Evolutionary conservation across 2,113 vertebrate genomes (phyloP).

Genomic region (Rhea pennata): DNA sequence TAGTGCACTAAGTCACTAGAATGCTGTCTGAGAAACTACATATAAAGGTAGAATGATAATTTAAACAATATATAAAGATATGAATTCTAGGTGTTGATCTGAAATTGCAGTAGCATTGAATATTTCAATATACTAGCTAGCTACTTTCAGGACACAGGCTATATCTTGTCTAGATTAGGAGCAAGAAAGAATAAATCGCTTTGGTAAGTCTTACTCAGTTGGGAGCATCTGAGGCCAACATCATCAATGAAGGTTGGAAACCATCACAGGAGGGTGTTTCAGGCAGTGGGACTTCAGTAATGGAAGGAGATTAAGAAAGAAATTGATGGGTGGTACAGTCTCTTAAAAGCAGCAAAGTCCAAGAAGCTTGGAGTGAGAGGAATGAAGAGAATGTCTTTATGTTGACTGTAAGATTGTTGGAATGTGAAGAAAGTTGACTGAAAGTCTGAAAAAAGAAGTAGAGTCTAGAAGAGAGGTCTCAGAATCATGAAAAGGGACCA

Average conservation of each 20-base stretch:
- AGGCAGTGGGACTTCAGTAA: neutral
- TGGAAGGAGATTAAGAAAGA: neutral
- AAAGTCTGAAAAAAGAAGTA: neutral
- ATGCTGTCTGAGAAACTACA: neutral
- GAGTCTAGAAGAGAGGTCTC: neutral
- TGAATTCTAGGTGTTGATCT: neutral
- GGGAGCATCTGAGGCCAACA: neutral
- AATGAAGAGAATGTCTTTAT: neutral
- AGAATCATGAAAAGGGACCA: neutral
- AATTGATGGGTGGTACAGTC: neutral
- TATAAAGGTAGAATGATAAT: neutral
- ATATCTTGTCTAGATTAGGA: neutral
- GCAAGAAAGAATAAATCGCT: neutral
- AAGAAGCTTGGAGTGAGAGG: neutral
- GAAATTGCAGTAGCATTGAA: neutral
- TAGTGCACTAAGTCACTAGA: neutral
- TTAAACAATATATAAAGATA: neutral
- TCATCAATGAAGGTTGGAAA: neutral
- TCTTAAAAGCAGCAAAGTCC: neutral
- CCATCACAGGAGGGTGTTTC: rapidly evolving
- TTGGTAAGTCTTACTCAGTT: neutral
- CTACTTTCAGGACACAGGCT: neutral
- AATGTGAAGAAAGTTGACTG: neutral
- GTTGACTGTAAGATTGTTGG: neutral
- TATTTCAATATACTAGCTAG: neutral